phyloP scores from a whole-genome alignment of 2,113 vertebrate genomes.

The Hyla sarda region DNA sequence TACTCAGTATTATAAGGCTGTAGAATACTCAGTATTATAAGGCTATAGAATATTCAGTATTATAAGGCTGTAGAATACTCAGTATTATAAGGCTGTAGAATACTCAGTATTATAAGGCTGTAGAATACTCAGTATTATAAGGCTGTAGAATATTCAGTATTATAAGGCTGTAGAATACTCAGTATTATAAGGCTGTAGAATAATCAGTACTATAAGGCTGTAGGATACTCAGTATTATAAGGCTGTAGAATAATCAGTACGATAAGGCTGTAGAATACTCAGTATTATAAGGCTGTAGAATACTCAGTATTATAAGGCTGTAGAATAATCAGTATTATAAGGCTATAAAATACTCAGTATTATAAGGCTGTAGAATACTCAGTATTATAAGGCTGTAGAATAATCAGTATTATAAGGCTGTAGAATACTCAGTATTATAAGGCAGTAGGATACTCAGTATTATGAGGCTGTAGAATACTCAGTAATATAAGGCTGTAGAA shows the following conservation, averaged over 20 bases:
- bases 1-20: not conserved
- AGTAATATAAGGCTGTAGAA: not conserved
- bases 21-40: too few species aligned
- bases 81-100: not conserved
- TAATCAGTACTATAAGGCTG: not conserved
- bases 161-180: not conserved
- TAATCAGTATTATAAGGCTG: not conserved
- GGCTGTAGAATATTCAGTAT: not conserved
- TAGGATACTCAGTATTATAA: not conserved
- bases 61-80: not conserved
- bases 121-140: not conserved
- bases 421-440: not conserved
- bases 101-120: not conserved
- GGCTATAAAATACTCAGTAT: not conserved
- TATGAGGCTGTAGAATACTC: not conserved
- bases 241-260: too few species aligned
- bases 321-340: not conserved
- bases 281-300: not conserved
- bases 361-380: not conserved
- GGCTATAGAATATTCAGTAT: not conserved
- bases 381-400: not conserved
- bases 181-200: not conserved
- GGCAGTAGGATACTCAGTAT: not conserved
- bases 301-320: not conserved
- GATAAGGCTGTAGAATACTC: too few species aligned